Percentiles rank a stretch among this genome's conserved stretches.
Evolutionary conservation across 2,888 invertebrate genomes (phyloP).

Genomic region (Spisula solida): DNA sequence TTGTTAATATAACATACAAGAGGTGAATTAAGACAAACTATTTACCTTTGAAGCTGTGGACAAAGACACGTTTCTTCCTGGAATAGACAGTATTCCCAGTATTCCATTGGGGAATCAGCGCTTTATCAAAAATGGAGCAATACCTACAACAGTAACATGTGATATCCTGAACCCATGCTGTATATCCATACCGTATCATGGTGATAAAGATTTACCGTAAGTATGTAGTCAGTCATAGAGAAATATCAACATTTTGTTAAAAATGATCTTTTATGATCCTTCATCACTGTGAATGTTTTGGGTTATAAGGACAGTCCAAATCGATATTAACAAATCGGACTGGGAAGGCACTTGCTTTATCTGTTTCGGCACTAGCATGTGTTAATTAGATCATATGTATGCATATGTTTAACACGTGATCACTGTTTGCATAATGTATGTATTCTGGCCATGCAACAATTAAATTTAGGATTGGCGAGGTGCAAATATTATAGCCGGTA

Average conservation of each 20-base stretch:
- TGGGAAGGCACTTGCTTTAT: too few relatives aligned
- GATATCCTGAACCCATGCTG: slow-evolving; percentile 13
- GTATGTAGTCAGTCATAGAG: neutral
- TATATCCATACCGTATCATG: slow-evolving; percentile 8
- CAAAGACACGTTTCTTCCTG: neutral
- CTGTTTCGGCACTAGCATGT: too few relatives aligned
- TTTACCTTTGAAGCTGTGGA: neutral
- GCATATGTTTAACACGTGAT: too few relatives aligned
- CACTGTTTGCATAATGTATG: too few relatives aligned
- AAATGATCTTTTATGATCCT: neutral
- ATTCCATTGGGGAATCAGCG: neutral
- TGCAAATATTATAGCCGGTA: too few relatives aligned
- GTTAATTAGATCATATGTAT: too few relatives aligned
- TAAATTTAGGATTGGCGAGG: too few relatives aligned
- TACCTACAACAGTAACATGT: neutral
- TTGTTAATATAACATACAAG: too few relatives aligned
- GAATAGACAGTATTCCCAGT: neutral
- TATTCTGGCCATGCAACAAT: too few relatives aligned
- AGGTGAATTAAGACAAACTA: neutral
- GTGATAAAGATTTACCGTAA: slow-evolving; percentile 16
- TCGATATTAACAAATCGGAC: too few relatives aligned
- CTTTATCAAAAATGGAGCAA: neutral
- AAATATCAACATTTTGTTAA: neutral
- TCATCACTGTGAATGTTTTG: too few relatives aligned
- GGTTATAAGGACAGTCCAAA: too few relatives aligned